These are phyloP conservation scores for Danio kyathit DNA, from an alignment of 2,797 vertebrate species.

Conservation along the genomic window DNA sequence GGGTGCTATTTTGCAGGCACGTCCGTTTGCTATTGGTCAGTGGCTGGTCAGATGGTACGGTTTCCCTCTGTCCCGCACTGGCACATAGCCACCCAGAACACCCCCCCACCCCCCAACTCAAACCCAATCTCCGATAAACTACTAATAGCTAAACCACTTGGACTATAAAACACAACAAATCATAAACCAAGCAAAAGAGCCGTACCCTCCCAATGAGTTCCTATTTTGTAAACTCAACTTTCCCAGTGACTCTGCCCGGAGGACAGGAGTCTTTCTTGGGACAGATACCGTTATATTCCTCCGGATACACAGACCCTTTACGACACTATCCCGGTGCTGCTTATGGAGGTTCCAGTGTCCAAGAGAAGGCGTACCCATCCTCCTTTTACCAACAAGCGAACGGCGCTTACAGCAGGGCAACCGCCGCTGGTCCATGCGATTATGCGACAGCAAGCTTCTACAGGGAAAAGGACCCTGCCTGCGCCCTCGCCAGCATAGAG, in stretches of 20 bases:
- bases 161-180: constrained; percentile 99
- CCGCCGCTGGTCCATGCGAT: constrained; percentile 83
- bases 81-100: constrained; percentile 89
- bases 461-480: constrained; percentile 90
- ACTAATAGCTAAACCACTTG: constrained; percentile 97
- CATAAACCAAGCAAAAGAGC: constrained; percentile 93
- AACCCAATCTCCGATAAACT: constrained; percentile 98
- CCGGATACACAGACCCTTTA: constrained; percentile 94
- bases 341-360: constrained; percentile 83
- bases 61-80: constrained; percentile 93
- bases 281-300: constrained; percentile 96
- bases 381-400: constrained; percentile 90
- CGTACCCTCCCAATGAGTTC: constrained; percentile 95
- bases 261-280: constrained; percentile 97
- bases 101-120: constrained; percentile 90
- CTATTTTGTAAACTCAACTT: constrained; percentile 99
- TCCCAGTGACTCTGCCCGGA: constrained; percentile 95
- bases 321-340: constrained; percentile 88
- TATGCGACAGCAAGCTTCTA: constrained; percentile 89
- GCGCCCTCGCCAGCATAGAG: constrained; percentile 82
- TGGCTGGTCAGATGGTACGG: constrained; percentile 94
- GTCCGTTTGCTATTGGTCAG: constrained; percentile 93
- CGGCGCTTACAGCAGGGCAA: constrained; percentile 85
- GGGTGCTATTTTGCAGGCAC: constrained; percentile 91
- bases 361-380: constrained; percentile 87